Evolutionary conservation across 2,113 vertebrate species (phyloP), one percentile per base, ranked within the genome.

Genomic region (Myotis yumanensis): DNA sequence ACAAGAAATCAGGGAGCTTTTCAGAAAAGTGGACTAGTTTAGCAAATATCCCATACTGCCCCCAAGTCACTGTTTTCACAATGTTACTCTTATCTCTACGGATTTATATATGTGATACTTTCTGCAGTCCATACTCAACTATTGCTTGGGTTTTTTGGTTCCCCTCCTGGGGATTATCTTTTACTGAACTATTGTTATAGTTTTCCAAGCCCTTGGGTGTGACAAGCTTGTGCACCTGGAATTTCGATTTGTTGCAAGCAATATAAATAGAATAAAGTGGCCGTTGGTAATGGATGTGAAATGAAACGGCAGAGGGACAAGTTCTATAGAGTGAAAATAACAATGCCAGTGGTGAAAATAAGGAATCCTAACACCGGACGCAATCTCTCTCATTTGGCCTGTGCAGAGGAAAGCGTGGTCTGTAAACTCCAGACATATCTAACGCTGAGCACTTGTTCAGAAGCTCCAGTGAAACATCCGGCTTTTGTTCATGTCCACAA

Each of bases 1-100:
- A 97, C 97, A 97, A 93, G 95, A 95, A 97, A 97, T 82, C 73
- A 89, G 52, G 76, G 75, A 97, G 90, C 86, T 95, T 95, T 96
- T 96, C 94, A 73, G 94, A 95, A 96, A 93, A 95, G 59, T 79
- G 76, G 89, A 83, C 97, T 96, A 90, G 90, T 95, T 96, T 96
- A 96, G 72, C 96, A 93, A 96, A 85, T 94, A 90, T 48, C 57
- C 77, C 54, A 14, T 54, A 76, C 68, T 89, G 62, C 28, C 51
- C 25, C 71, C 30, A 32, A 96, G 96, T 89, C 18, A 40, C 40
- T 40, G 16, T 80, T 68, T 90, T 72, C 86, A 92, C 86, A 62
- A 46, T 82, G 94, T 72, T 93, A 62, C 81, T 95, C 68, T 79
- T 96, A 95, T 84, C 30, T 66, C 79, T 64, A 87, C 73, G 97